A percentile compares a stretch with the other conserved stretches of the same genome.
These are phyloP conservation scores for Hydra vulgaris DNA, from an alignment of 30 jellyfish, hydroid and myxozoan genomes.

Conservation along the genomic window DNA sequence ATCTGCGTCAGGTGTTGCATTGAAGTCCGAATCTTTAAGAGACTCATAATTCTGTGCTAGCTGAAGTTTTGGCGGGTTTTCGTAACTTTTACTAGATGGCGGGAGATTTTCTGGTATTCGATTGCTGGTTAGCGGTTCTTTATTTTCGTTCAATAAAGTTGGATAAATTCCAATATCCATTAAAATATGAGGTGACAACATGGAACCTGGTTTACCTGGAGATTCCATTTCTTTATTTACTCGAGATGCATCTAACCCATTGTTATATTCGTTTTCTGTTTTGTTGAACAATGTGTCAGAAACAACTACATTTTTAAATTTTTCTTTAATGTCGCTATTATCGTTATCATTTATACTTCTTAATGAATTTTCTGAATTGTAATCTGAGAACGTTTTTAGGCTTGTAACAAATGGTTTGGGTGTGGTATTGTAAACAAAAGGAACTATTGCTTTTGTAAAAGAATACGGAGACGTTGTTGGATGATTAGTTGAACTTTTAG, in stretches of 20 bases:
- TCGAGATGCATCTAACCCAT: background rate
- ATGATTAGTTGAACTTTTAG: background rate
- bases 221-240: background rate
- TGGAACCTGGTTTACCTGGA: background rate
- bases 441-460: background rate
- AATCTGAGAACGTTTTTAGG: background rate
- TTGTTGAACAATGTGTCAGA: background rate
- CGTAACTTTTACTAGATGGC: background rate
- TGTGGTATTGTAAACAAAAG: background rate
- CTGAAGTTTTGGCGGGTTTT: background rate
- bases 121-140: background rate
- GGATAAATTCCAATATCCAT: conserved; percentile 11
- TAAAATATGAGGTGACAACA: background rate
- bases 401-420: background rate
- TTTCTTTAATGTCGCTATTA: background rate
- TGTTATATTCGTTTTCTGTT: background rate
- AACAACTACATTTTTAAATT: background rate
- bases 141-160: background rate
- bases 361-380: background rate
- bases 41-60: background rate
- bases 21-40: background rate
- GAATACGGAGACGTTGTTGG: background rate
- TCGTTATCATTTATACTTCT: background rate
- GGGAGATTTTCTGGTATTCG: conserved; percentile 1
- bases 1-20: conserved; percentile 19